Evolutionary conservation across 2,888 invertebrate genomes (phyloP).

Genomic region (Trichacis sp.): DNA sequence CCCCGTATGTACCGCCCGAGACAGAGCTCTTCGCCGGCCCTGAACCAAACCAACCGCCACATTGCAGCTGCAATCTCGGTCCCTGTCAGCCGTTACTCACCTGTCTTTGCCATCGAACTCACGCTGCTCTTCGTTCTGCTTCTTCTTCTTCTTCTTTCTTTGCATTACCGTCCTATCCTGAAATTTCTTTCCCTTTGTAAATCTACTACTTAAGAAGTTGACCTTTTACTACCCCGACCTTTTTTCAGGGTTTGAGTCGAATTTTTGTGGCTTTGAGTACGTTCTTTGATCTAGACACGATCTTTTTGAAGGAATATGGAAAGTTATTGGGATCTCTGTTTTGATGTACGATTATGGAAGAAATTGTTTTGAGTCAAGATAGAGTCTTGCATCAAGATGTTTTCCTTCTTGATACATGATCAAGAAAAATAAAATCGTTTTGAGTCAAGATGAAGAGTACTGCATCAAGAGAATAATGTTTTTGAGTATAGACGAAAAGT

Average conservation of each 20-base stretch:
- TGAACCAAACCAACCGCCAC: constrained; percentile 43
- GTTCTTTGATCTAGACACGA: too few species aligned
- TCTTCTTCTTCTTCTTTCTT: constrained; percentile 32
- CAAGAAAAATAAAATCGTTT: too few species aligned
- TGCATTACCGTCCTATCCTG: constrained; percentile 31
- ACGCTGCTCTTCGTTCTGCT: constrained; percentile 37
- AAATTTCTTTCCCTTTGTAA: constrained; percentile 24
- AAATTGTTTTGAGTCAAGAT: too few species aligned
- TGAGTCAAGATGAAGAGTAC: too few species aligned
- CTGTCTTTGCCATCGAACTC: constrained; percentile 58
- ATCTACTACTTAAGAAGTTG: constrained; percentile 16
- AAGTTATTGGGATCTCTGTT: too few species aligned
- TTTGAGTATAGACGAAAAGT: too few species aligned
- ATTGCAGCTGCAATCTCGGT: constrained; percentile 48
- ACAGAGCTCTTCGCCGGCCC: constrained; percentile 41
- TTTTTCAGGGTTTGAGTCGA: constrained; percentile 24
- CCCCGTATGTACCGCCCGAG: constrained; percentile 33
- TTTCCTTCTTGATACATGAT: too few species aligned
- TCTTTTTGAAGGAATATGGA: too few species aligned
- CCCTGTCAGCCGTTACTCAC: constrained; percentile 59
- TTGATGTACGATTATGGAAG: too few species aligned
- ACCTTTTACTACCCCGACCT: constrained; percentile 32
- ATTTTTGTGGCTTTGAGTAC: too few species aligned
- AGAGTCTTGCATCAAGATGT: too few species aligned
- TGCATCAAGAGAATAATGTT: too few species aligned